These are phyloP conservation scores for Cyprinodon diabolis DNA, from an alignment of 2,797 vertebrate genomes.

Conservation along the genomic window DNA sequence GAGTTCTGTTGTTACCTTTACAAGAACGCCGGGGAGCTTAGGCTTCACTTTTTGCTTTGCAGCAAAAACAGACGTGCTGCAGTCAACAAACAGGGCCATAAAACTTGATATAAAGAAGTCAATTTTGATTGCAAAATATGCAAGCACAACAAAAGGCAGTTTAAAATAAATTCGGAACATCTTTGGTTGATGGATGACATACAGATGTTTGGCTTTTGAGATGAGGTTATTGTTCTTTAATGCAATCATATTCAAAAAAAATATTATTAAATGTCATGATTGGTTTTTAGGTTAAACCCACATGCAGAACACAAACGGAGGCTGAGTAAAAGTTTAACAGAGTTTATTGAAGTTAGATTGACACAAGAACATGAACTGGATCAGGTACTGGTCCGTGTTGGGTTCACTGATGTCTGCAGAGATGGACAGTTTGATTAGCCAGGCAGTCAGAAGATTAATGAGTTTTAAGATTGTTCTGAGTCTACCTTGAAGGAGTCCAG, in stretches of 20 bases:
- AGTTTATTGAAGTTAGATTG: too few relatives aligned
- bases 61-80: conserved; percentile 60
- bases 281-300: too few relatives aligned
- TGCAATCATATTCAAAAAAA: background rate
- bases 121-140: conserved; percentile 48
- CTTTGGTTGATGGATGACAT: conserved; percentile 32
- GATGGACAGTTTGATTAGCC: too few relatives aligned
- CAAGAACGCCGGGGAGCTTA: conserved; percentile 26
- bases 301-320: too few relatives aligned
- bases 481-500: too few relatives aligned
- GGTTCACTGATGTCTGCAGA: too few relatives aligned
- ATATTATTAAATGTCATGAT: too few relatives aligned
- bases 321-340: too few relatives aligned
- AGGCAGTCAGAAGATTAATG: too few relatives aligned
- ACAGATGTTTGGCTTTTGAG: conserved; percentile 18
- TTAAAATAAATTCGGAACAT: conserved; percentile 37
- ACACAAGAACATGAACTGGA: too few relatives aligned
- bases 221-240: conserved; percentile 1
- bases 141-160: conserved; percentile 27
- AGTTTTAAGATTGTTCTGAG: too few relatives aligned
- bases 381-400: too few relatives aligned
- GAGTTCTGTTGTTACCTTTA: conserved; percentile 42
- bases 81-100: conserved; percentile 42
- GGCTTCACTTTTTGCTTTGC: conserved; percentile 50
- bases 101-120: conserved; percentile 38